Conservation (phyloP, 2,888 invertebrate genomes). For the Lagria hirta region DNA sequence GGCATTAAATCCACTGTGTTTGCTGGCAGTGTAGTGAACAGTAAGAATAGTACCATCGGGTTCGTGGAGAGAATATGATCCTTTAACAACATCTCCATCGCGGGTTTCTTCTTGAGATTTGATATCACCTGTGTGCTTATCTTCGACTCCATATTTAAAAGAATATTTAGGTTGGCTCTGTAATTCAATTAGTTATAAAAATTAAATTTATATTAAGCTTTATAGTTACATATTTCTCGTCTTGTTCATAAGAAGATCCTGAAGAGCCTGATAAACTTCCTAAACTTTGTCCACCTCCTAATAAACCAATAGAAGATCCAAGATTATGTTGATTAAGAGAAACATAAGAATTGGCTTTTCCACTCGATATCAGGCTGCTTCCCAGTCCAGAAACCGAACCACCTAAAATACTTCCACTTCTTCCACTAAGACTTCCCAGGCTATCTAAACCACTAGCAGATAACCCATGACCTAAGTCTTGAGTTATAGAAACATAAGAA, state of each 20-base stretch:
- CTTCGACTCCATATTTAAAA: constrained; percentile 60
- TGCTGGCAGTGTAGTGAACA: constrained; percentile 62
- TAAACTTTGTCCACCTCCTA: background rate
- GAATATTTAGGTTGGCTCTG: constrained; percentile 57
- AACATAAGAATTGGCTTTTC: background rate
- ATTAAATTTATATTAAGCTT: constrained; percentile 1
- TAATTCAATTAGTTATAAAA: constrained; percentile 5
- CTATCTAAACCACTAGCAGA: too few relatives aligned
- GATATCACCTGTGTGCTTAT: constrained; percentile 60
- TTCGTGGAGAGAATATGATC: constrained; percentile 61
- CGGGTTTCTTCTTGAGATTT: constrained; percentile 59
- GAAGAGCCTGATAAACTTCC: constrained; percentile 2
- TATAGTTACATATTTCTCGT: background rate
- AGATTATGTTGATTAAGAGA: background rate
- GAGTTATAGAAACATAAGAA: constrained; percentile 2
- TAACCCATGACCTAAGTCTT: background rate
- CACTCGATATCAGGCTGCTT: background rate
- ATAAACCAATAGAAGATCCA: background rate
- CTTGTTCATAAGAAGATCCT: background rate
- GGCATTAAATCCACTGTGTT: constrained; percentile 57
- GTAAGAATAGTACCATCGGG: constrained; percentile 60
- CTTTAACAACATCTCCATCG: constrained; percentile 59
- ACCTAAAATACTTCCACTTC: background rate
- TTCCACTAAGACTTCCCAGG: background rate
- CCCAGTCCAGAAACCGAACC: background rate